Percentiles rank a stretch among this genome's conserved stretches.
Evolutionary conservation across 2,113 vertebrate species (phyloP).

Genomic region (Toxotes chatareus): DNA sequence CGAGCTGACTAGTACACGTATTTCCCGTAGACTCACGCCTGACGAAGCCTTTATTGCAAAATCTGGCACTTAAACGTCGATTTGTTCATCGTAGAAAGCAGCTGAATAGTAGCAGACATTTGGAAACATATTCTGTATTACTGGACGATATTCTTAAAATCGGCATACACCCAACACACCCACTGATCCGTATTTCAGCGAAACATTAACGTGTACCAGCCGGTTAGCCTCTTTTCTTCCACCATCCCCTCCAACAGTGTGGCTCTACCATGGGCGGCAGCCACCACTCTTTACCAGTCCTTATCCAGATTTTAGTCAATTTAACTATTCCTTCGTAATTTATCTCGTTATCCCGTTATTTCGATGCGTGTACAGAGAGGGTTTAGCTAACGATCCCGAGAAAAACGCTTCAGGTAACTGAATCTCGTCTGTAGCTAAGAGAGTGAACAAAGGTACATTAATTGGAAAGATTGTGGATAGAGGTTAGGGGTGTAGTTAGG

Average conservation of each 20-base stretch:
- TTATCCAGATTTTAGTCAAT: constrained; percentile 18
- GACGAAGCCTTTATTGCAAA: constrained; percentile 2
- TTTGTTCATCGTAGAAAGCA: neutral
- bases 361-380: neutral
- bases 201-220: neutral
- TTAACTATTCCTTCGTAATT: neutral
- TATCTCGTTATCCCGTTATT: neutral
- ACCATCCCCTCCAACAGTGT: neutral
- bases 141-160: neutral
- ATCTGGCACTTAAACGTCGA: neutral
- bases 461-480: neutral
- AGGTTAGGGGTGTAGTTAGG: constrained; percentile 33
- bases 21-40: neutral
- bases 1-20: constrained; percentile 36
- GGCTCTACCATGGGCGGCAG: constrained; percentile 37
- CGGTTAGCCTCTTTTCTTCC: neutral
- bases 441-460: constrained; percentile 11
- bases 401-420: neutral
- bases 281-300: constrained; percentile 15
- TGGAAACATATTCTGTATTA: accelerated
- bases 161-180: neutral
- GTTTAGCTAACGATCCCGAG: too few relatives aligned
- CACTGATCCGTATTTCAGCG: neutral
- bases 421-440: neutral
- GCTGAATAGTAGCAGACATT: accelerated